phyloP scores from a whole-genome alignment of 2,113 vertebrate species.

The Pangasianodon hypophthalmus region DNA sequence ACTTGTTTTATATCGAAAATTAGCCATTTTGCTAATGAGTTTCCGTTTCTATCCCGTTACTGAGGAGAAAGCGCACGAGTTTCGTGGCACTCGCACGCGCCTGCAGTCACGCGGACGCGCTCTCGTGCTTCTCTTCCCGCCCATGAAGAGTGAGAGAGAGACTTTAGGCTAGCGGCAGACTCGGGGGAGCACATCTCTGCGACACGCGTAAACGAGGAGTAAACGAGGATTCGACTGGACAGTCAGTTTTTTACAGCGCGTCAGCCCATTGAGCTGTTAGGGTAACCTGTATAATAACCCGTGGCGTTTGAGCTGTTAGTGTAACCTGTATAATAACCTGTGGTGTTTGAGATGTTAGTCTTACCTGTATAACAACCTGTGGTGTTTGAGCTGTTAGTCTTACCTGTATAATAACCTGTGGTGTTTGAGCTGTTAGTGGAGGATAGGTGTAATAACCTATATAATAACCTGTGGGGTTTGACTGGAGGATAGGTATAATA shows the following conservation, averaged over 20 bases:
- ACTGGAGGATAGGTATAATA: too few species aligned
- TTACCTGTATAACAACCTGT: neutral
- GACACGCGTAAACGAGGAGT: neutral
- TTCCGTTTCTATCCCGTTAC: neutral
- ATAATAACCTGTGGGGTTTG: neutral
- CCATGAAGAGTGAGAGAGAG: slow-evolving; percentile 36
- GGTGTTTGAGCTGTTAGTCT: neutral
- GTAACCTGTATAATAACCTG: neutral
- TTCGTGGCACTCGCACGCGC: neutral
- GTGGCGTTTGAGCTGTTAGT: neutral
- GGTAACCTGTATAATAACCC: neutral
- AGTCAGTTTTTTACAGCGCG: neutral
- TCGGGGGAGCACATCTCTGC: neutral
- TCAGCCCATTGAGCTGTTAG: neutral
- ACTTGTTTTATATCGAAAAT: neutral
- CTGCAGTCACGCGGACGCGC: slow-evolving; percentile 38
- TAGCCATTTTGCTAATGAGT: too few species aligned
- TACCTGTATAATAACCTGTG: neutral
- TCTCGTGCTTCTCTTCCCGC: slow-evolving; percentile 20
- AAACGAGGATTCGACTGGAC: neutral
- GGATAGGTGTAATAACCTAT: neutral
- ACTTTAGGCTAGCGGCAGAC: neutral
- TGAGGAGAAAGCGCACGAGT: neutral
- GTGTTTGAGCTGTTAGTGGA: neutral
- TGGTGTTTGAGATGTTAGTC: neutral